phyloP scores from a whole-genome alignment of 2,113 vertebrate genomes.

The Rhinopithecus roxellana region DNA sequence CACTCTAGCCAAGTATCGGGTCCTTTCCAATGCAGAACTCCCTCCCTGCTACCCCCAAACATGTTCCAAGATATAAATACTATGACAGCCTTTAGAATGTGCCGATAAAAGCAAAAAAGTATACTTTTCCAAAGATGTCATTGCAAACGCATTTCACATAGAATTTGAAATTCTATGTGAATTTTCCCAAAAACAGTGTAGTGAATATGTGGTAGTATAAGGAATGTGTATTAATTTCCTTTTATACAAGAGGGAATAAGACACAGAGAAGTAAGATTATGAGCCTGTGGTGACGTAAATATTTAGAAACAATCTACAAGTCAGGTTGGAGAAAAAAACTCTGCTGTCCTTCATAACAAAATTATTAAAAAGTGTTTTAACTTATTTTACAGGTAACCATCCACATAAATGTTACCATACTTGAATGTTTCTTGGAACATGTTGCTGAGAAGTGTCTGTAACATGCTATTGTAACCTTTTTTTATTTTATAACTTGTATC shows the following conservation, averaged over 20 bases:
- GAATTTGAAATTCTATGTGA: not conserved
- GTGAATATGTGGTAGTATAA: not conserved
- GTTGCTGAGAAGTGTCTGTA: not conserved
- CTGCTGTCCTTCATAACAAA: not conserved
- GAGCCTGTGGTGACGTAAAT: not conserved
- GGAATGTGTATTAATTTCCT: not conserved
- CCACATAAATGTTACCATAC: not conserved
- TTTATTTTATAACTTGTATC: not conserved
- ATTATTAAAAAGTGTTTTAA: not conserved
- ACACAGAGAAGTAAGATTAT: not conserved
- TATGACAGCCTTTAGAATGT: not conserved
- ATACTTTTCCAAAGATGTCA: not conserved
- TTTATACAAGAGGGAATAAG: not conserved
- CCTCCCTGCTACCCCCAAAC: not conserved
- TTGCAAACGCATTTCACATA: not conserved
- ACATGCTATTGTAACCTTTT: not conserved
- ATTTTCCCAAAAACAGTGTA: not conserved
- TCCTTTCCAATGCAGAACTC: not conserved
- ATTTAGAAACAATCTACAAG: not conserved
- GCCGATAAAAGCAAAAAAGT: not conserved
- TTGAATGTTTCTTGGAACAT: not conserved
- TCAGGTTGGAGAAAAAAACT: not conserved
- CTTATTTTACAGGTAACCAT: not conserved
- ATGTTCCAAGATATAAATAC: not conserved
- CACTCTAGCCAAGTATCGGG: not conserved